These are phyloP conservation scores for Ranitomeya imitator DNA, from an alignment of 2,113 vertebrate species.

Conservation along the genomic window DNA sequence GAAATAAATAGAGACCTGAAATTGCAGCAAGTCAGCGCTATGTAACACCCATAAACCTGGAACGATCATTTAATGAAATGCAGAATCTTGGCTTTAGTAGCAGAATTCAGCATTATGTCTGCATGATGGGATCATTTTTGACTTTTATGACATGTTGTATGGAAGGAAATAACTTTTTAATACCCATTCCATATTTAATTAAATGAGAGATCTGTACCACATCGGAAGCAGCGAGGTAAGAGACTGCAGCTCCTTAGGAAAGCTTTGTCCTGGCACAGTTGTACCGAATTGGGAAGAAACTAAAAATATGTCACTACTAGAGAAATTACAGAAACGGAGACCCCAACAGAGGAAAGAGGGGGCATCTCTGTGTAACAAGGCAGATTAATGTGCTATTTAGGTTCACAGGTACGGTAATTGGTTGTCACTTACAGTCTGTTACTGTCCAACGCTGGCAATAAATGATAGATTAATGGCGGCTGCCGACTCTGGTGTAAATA, in stretches of 20 bases:
- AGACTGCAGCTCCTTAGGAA: background rate
- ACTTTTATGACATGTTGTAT: background rate
- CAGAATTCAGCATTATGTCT: background rate
- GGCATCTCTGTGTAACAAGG: no score
- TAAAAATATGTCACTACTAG: no score
- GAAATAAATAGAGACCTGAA: background rate
- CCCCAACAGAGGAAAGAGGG: no score
- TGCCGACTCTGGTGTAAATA: no score
- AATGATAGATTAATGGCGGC: no score
- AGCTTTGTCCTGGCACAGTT: no score
- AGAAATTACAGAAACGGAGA: no score
- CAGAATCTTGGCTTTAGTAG: background rate
- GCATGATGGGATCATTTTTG: background rate
- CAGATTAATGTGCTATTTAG: no score
- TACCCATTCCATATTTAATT: background rate
- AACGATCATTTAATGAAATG: background rate
- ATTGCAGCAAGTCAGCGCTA: background rate
- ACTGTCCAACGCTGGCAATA: no score
- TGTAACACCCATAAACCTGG: background rate
- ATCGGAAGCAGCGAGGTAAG: background rate
- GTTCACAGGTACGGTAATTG: no score
- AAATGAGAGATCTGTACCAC: background rate
- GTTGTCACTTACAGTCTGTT: no score
- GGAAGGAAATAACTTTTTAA: background rate
- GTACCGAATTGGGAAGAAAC: no score